Evolutionary conservation across 2,888 invertebrate species (phyloP), one percentile per base, ranked within the genome.

Genomic region (Julus scandinavius): DNA sequence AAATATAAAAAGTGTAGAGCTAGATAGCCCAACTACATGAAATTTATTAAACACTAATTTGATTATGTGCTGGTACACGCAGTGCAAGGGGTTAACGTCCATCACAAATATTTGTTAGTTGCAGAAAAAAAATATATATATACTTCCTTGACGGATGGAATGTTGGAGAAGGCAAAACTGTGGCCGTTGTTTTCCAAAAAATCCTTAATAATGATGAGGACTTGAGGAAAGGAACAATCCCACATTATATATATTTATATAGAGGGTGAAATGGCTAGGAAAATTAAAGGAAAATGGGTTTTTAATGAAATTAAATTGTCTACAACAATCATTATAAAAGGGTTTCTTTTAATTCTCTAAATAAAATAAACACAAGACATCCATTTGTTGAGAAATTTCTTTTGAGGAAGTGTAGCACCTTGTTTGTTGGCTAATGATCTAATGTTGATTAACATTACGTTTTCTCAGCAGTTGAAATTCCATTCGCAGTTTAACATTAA

Each of bases 81-180:
- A 13, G 15, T 80, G 13, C 38, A 80, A 9, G 80, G 29, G 80
- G 80, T 80, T 38, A 80, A 80, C 15, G 80, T 38, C 80, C 80
- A 80, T 80, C 80, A 80, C 80, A 80, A 80, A 80, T 13, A 80
- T 80, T 80, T 80, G 38, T 29, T 38, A 40, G 38, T 38, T 38
- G 20, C 20, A 80, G 38, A 80, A 54, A 72, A 80, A 29, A 29
- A 29, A 29, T n/a, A 29, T 1, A 29, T 1, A 29, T 38, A 80
- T 40, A 80, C 80, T 80, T 80, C 80, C 80, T 80, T 38, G 80
- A 80, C 38, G 38, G 80, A 80, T 38, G 80, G 80, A 80, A 80
- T 80, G 80, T 38, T 80, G 38, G 4, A 72, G 80, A 38, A 80
- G 80, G 80, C 80, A 40, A 80, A 80, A 13, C 80, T 15, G 38